A percentile compares a stretch with the other conserved stretches of the same genome.
Evolutionary conservation across 2,113 vertebrate genomes (phyloP).

Genomic region (Gavia stellata): DNA sequence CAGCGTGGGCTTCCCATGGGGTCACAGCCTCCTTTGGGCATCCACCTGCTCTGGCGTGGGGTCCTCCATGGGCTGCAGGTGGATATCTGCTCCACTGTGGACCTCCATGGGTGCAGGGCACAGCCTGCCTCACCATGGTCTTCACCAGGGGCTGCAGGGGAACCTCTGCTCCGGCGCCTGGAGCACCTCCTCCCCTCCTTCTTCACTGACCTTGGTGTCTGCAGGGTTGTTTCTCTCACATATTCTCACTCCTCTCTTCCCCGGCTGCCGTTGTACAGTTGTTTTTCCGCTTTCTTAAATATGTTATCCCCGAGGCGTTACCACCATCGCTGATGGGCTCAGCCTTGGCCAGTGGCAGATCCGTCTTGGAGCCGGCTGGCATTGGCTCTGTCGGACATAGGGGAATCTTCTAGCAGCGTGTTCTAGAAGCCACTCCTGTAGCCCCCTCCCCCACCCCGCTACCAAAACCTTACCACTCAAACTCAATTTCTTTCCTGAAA

Average conservation of each 20-base stretch:
- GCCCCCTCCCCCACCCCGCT: too few relatives aligned
- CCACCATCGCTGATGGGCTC: not conserved
- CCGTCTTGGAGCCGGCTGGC: not conserved
- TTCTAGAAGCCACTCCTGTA: not conserved
- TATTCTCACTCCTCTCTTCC: not conserved
- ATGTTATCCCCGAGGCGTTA: not conserved
- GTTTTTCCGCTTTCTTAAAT: not conserved
- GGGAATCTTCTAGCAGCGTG: not conserved
- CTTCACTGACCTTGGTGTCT: not conserved
- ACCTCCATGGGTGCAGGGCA: too few relatives aligned
- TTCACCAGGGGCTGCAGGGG: too few relatives aligned
- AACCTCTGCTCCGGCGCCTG: not conserved
- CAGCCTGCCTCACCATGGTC: too few relatives aligned
- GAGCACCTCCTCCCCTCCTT: not conserved
- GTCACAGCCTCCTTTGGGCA: not conserved
- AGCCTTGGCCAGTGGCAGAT: rapidly evolving
- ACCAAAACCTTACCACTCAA: not conserved
- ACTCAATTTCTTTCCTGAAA: not conserved
- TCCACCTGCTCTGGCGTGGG: not conserved
- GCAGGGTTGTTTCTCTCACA: not conserved
- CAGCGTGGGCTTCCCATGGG: rapidly evolving
- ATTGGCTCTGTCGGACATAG: not conserved
- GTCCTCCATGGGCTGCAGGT: too few relatives aligned
- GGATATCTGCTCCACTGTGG: too few relatives aligned
- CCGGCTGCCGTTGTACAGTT: not conserved